Evolutionary conservation across 2,888 invertebrate species (phyloP), one percentile per base, ranked within the genome.

Genomic region (Eupsilia transversa): DNA sequence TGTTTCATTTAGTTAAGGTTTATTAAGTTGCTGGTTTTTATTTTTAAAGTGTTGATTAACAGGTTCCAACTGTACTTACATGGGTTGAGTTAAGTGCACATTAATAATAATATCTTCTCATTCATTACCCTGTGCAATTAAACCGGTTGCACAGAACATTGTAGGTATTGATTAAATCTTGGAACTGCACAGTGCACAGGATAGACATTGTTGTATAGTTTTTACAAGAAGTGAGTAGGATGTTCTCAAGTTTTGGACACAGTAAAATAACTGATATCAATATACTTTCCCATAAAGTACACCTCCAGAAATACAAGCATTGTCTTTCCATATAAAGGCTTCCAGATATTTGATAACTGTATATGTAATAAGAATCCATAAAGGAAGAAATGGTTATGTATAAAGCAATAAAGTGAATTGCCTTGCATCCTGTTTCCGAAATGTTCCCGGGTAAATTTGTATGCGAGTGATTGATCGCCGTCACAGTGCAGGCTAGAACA

Each of bases 391-490:
- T 85, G 83, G 77, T 85, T 85, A 88, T 85, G 84, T 89, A 87
- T 83, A 86, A 86, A 88, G 88, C 87, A 89, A 91, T 91, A 91
- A 90, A 89, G 84, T 80, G 86, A 90, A 93, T 92, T 90, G 90
- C 87, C 91, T 89, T 86, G 87, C 90, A 87, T 91, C 90, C 90
- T 91, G 90, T 89, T 87, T 85, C 86, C 86, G 85, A 87, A 90
- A 89, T 84, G 85, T 83, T 85, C 78, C 72, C 69, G 83, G 81
- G 82, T 79, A 81, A 86, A 89, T 90, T 89, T 88, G 87, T 90
- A 89, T 87, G 90, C 85, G 82, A 80, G 87, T 92, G 92, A 93
- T 92, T 89, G 91, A 93, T 92, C 90, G 84, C 87, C 84, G 86
- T 79, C 90, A 89, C 91, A 88, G 86, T 84, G 88, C 84, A 82